A percentile compares a stretch with the other conserved stretches of the same genome.
phyloP scores from a whole-genome alignment of 2,113 vertebrate species.

The Edolisoma coerulescens region DNA sequence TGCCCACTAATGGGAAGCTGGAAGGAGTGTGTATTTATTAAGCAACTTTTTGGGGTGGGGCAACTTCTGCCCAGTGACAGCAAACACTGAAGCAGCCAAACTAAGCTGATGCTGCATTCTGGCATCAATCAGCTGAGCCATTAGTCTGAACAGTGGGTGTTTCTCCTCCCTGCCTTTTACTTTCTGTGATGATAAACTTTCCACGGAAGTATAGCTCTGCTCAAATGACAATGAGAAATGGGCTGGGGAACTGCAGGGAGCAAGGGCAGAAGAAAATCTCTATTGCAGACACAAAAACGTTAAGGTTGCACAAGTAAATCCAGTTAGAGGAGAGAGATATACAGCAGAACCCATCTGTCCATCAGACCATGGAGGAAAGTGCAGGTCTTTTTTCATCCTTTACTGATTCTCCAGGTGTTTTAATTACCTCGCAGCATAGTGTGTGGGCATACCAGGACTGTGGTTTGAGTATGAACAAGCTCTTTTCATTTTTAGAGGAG shows the following conservation, averaged over 20 bases:
- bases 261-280: conserved; percentile 41
- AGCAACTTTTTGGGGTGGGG: background rate
- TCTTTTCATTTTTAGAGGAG: background rate
- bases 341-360: background rate
- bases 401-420: background rate
- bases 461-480: background rate
- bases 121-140: background rate
- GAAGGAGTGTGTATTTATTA: background rate
- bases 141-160: background rate
- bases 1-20: background rate
- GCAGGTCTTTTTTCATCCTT: background rate
- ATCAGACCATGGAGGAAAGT: background rate
- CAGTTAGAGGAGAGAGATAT: background rate
- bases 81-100: background rate
- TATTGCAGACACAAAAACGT: conserved; percentile 3
- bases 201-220: background rate
- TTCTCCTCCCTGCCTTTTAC: conserved; percentile 19
- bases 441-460: background rate
- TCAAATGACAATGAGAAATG: conserved; percentile 53
- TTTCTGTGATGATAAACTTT: conserved; percentile 37
- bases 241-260: background rate
- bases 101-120: background rate
- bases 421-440: background rate
- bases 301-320: conserved; percentile 21
- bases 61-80: background rate